A percentile compares a stretch with the other conserved stretches of the same genome.
Evolutionary conservation across 1,140 invertebrate genomes (phyloP).

Genomic region (Magallana gigas): DNA sequence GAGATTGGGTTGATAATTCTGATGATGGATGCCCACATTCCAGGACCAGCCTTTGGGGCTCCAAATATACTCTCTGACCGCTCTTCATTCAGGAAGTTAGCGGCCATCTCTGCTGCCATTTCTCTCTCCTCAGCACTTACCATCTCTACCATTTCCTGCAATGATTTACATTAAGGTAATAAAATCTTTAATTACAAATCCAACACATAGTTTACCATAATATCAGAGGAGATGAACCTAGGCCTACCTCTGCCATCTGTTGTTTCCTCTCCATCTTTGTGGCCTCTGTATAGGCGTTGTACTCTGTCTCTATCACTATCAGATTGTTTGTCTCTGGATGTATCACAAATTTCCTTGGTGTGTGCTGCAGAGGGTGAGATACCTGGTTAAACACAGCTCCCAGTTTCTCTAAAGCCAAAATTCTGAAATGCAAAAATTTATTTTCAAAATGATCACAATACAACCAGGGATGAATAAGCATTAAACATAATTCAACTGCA

Average conservation of each 20-base stretch:
- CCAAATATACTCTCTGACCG: slow-evolving; percentile 97
- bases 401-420: slow-evolving; percentile 98
- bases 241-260: slow-evolving; percentile 85
- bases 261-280: slow-evolving; percentile 94
- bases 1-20: slow-evolving; percentile 94
- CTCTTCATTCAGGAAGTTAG: slow-evolving; percentile 96
- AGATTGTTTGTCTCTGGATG: slow-evolving; percentile 96
- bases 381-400: slow-evolving; percentile 99
- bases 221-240: too few relatives aligned
- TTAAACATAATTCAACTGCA: background rate
- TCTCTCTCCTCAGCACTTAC: slow-evolving; percentile 97
- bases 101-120: slow-evolving; percentile 97
- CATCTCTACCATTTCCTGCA: slow-evolving; percentile 95
- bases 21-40: slow-evolving; percentile 98
- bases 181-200: too few relatives aligned
- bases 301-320: slow-evolving; percentile 95
- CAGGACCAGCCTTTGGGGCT: slow-evolving; percentile 95
- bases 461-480: background rate
- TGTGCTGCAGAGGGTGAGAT: slow-evolving; percentile 92
- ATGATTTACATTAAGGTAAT: background rate
- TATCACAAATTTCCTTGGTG: slow-evolving; percentile 96
- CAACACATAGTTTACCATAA: too few relatives aligned
- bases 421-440: slow-evolving; percentile 80
- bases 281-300: slow-evolving; percentile 98
- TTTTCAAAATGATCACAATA: background rate